Conservation (phyloP, 2,797 vertebrate genomes). For the Onychomys torridus region DNA sequence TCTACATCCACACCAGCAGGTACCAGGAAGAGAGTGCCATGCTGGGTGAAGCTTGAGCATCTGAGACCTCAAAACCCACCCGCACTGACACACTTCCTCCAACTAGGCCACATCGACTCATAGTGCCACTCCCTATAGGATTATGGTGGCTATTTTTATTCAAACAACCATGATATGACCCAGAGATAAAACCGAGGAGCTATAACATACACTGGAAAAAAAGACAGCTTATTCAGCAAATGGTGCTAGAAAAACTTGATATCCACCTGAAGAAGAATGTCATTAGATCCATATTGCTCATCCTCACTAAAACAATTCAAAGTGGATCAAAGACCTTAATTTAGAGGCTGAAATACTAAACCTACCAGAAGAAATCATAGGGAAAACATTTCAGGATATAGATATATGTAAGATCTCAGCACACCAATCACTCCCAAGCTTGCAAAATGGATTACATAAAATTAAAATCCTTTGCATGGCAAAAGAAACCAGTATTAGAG, state of each 20-base stretch:
- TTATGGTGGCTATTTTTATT: background rate
- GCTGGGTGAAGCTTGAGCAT: too few relatives aligned
- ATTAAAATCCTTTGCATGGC: background rate
- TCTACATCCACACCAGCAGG: background rate
- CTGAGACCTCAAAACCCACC: background rate
- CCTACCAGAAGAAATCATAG: background rate
- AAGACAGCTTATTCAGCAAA: background rate
- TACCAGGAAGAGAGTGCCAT: background rate
- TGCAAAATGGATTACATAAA: too few relatives aligned
- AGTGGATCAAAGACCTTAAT: background rate
- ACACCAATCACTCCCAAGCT: background rate
- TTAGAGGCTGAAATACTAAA: background rate
- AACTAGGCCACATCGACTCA: background rate
- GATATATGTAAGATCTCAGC: background rate
- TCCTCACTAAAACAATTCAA: background rate
- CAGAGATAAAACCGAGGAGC: background rate
- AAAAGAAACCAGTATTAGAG: background rate
- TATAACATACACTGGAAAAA: background rate
- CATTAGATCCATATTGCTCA: background rate
- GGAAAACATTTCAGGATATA: background rate
- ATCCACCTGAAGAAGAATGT: background rate
- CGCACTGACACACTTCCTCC: background rate
- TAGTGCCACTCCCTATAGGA: background rate
- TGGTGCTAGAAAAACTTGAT: background rate
- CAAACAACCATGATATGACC: background rate